These are phyloP conservation scores for Muraenolepis orangiensis DNA, from an alignment of 2,797 vertebrate genomes.

Conservation along the genomic window DNA sequence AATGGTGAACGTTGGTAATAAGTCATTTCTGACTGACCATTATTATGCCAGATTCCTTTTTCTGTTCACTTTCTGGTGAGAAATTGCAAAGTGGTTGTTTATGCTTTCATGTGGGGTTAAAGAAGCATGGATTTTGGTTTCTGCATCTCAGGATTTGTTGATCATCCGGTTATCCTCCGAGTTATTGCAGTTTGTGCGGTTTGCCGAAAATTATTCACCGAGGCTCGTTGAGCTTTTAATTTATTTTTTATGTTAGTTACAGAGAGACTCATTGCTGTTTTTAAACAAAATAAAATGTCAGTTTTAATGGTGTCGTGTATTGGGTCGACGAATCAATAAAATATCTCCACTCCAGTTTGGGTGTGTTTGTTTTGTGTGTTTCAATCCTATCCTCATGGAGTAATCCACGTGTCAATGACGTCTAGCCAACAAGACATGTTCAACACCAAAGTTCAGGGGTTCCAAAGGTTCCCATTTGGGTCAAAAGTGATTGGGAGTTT, in stretches of 20 bases:
- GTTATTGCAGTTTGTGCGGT: conserved; percentile 30
- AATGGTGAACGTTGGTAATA: neutral
- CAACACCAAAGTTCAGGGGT: conserved; percentile 8
- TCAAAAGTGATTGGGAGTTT: conserved; percentile 1
- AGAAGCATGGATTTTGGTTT: neutral
- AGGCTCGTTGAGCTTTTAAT: conserved; percentile 52
- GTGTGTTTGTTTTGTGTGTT: conserved; percentile 31
- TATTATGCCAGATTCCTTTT: neutral
- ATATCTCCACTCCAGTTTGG: conserved; percentile 45
- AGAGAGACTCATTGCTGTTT: conserved; percentile 34
- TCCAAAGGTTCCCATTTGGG: conserved; percentile 19
- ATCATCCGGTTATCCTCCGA: conserved; percentile 16
- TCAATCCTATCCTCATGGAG: too few relatives aligned
- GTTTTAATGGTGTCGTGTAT: conserved; percentile 51
- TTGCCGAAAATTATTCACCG: conserved; percentile 32
- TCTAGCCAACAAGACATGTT: conserved; percentile 8
- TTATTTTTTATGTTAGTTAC: conserved; percentile 53
- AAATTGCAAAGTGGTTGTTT: conserved; percentile 1
- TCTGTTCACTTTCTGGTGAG: neutral
- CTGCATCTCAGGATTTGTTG: conserved; percentile 58
- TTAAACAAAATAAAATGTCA: conserved; percentile 27
- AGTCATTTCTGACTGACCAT: neutral
- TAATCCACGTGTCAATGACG: neutral
- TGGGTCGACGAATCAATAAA: conserved; percentile 66
- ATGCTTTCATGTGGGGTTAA: neutral